Conservation (phyloP, 2,797 vertebrate species). For the Gastrophryne carolinensis region DNA sequence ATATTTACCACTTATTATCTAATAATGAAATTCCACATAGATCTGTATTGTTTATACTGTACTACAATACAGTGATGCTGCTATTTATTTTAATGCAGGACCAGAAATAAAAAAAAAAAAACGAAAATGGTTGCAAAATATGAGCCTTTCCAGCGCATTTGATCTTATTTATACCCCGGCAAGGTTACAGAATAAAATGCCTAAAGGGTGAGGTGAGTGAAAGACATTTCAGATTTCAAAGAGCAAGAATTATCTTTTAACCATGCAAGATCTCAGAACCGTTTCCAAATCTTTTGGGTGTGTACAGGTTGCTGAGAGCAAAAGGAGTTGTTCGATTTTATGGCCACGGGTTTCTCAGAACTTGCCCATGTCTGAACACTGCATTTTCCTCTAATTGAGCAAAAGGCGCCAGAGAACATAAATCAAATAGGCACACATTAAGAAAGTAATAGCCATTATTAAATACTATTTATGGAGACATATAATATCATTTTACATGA, state of each 20-base stretch:
- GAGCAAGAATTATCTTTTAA: slow-evolving; percentile 45
- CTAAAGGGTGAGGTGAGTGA: slow-evolving; percentile 53
- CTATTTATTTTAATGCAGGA: too few species aligned
- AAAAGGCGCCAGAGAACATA: slow-evolving; percentile 53
- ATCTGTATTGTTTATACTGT: too few species aligned
- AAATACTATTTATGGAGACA: slow-evolving; percentile 47
- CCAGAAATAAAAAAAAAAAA: too few species aligned
- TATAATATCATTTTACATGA: slow-evolving; percentile 4
- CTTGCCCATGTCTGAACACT: slow-evolving; percentile 56
- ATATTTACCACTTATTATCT: too few species aligned
- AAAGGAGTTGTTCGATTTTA: slow-evolving; percentile 55
- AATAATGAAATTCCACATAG: too few species aligned
- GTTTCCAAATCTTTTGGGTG: slow-evolving; percentile 54
- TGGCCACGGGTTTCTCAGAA: slow-evolving; percentile 52
- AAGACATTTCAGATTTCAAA: slow-evolving; percentile 56
- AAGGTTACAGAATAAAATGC: slow-evolving; percentile 54
- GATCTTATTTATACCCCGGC: slow-evolving; percentile 59
- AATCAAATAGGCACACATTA: slow-evolving; percentile 53
- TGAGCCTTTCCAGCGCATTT: too few species aligned
- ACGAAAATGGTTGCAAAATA: too few species aligned
- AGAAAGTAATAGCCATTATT: slow-evolving; percentile 46
- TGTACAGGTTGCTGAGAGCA: slow-evolving; percentile 47
- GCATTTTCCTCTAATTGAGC: slow-evolving; percentile 57
- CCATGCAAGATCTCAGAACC: slow-evolving; percentile 52
- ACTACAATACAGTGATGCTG: too few species aligned